These are phyloP conservation scores for Cephus sareptanus DNA, from an alignment of 2,888 invertebrate genomes.

Conservation along the genomic window DNA sequence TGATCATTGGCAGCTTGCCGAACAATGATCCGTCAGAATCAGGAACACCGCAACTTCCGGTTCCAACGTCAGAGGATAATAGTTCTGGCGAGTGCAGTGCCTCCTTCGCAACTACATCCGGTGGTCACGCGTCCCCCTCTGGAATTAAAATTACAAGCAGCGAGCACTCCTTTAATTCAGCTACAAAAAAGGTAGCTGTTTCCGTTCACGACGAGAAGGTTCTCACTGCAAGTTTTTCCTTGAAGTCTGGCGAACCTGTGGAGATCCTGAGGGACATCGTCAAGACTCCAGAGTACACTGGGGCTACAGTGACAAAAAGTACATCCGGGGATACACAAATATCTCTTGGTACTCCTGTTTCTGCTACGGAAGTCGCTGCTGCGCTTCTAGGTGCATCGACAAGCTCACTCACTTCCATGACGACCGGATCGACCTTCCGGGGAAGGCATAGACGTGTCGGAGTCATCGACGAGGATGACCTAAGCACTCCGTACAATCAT, in stretches of 20 bases:
- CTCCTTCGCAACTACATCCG: conserved; percentile 46
- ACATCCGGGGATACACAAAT: conserved; percentile 67
- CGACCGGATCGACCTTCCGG: conserved; percentile 47
- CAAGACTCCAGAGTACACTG: conserved; percentile 36
- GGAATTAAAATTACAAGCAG: conserved; percentile 25
- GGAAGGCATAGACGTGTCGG: conserved; percentile 57
- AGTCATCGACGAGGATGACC: conserved; percentile 71
- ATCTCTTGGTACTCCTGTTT: conserved; percentile 66
- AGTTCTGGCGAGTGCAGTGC: conserved; percentile 55
- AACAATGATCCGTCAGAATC: conserved; percentile 33
- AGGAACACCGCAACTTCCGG: conserved; percentile 36
- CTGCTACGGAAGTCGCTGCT: conserved; percentile 69
- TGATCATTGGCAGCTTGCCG: conserved; percentile 65
- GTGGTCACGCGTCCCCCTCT: conserved; percentile 43
- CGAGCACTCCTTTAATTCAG: conserved; percentile 31
- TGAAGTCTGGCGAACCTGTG: conserved; percentile 52
- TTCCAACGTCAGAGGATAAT: conserved; percentile 44
- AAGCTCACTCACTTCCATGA: conserved; percentile 61
- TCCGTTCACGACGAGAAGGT: conserved; percentile 57
- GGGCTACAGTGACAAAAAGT: conserved; percentile 64
- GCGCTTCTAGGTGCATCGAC: conserved; percentile 69
- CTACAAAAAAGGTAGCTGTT: conserved; percentile 48
- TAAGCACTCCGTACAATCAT: conserved; percentile 80
- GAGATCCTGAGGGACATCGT: conserved; percentile 36
- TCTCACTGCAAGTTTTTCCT: conserved; percentile 48